These are phyloP conservation scores for Rhynchotus rufescens DNA, from an alignment of 2,797 vertebrate species.

Conservation along the genomic window DNA sequence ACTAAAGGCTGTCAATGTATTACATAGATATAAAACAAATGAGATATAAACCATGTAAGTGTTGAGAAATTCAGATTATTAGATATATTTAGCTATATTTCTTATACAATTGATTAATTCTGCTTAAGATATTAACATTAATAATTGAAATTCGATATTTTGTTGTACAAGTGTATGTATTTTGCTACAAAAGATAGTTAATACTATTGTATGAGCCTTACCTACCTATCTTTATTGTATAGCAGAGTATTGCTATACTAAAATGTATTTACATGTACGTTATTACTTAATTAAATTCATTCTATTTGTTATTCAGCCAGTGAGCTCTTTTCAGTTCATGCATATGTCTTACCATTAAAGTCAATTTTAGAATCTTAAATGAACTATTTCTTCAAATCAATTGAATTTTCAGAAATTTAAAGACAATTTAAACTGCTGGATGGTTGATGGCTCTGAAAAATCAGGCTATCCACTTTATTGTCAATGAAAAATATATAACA, in stretches of 20 bases:
- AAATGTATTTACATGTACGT: not conserved
- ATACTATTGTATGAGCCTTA: no score
- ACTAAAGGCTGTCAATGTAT: not conserved
- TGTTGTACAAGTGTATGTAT: not conserved
- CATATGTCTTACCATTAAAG: not conserved
- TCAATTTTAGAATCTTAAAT: not conserved
- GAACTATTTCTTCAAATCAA: not conserved
- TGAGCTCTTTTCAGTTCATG: not conserved
- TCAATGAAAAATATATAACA: not conserved
- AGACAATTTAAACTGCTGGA: not conserved
- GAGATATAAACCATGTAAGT: not conserved
- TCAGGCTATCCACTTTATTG: not conserved
- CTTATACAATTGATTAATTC: not conserved
- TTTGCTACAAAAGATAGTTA: not conserved
- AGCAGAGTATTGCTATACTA: not conserved
- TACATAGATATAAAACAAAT: not conserved
- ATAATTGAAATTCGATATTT: not conserved
- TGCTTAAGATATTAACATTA: not conserved
- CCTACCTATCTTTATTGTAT: not conserved
- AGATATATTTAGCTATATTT: not conserved
- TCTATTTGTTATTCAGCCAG: not conserved
- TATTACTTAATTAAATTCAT: not conserved
- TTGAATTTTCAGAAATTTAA: not conserved
- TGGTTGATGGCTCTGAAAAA: conserved; percentile 18
- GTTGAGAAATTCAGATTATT: not conserved